Conservation (phyloP, 2,888 invertebrate species). For the Poecilobothrus nobilitatus region DNA sequence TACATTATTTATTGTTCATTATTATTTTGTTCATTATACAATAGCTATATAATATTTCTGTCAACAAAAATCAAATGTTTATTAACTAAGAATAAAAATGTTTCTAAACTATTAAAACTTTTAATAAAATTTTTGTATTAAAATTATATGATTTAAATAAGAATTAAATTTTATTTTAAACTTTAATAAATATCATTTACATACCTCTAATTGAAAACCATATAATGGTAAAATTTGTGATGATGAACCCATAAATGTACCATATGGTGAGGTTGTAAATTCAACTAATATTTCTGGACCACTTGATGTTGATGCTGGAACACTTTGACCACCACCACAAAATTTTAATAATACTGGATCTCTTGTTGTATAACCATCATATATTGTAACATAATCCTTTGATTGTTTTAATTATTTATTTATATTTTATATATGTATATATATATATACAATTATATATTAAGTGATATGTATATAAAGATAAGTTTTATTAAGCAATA, state of each 20-base stretch:
- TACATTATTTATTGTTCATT: no score
- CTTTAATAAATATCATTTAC: no score
- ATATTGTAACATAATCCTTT: conserved; percentile 76
- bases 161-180: no score
- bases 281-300: conserved; percentile 82
- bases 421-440: conserved; percentile 3
- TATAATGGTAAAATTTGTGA: conserved; percentile 68
- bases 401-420: background rate
- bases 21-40: no score
- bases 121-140: no score
- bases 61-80: no score
- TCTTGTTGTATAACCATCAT: conserved; percentile 79
- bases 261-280: conserved; percentile 82
- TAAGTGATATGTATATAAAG: no score
- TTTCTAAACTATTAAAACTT: no score
- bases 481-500: no score
- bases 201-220: conserved; percentile 80
- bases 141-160: no score
- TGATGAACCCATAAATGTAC: conserved; percentile 72
- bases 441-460: conserved; percentile 9
- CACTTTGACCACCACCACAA: conserved; percentile 79
- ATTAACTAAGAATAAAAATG: no score
- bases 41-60: no score
- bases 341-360: conserved; percentile 83
- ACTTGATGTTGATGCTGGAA: conserved; percentile 78